Conservation (phyloP, 2,797 vertebrate species). For the Rhinoraja longicauda region DNA sequence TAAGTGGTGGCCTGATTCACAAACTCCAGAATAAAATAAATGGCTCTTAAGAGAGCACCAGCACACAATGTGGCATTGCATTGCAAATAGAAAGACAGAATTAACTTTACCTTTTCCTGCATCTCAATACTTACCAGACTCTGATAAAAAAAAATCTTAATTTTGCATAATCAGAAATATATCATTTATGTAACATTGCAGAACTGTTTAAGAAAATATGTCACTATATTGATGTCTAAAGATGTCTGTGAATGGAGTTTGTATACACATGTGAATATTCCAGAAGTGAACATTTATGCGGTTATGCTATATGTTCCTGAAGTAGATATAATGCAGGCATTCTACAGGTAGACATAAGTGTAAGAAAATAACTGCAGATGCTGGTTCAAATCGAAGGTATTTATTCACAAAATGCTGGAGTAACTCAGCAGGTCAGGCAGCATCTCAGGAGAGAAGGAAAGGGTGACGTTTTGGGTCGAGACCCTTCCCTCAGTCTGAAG, state of each 20-base stretch:
- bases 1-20: slow-evolving; percentile 53
- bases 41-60: neutral
- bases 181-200: neutral
- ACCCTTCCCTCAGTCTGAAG: too few species aligned
- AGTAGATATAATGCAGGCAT: neutral
- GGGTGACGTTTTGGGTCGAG: too few species aligned
- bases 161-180: neutral
- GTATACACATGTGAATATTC: neutral
- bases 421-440: too few species aligned
- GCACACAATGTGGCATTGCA: neutral
- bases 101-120: neutral
- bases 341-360: too few species aligned
- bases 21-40: neutral
- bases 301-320: neutral
- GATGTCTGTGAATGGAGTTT: neutral
- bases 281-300: neutral
- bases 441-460: too few species aligned
- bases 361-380: too few species aligned
- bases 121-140: neutral
- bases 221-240: neutral
- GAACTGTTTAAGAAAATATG: neutral
- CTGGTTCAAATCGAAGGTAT: too few species aligned
- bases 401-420: too few species aligned
- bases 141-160: neutral
- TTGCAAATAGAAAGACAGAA: neutral